phyloP scores from a whole-genome alignment of 2,888 invertebrate genomes.

The Spicauda simplicius region DNA sequence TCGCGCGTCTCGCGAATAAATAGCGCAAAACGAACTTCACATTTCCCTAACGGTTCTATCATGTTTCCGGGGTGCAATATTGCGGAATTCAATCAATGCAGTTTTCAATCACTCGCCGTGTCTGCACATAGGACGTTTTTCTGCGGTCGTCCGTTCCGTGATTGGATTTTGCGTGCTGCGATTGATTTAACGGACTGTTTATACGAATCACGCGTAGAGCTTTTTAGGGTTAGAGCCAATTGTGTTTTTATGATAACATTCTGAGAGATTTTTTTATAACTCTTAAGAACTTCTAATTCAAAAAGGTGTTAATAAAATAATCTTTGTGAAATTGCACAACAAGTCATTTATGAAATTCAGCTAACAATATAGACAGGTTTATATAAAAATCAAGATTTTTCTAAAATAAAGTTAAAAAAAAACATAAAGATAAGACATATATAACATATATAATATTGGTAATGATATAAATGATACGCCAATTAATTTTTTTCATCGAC shows the following conservation, averaged over 20 bases:
- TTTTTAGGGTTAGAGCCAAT: neutral
- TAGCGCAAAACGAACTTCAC: neutral
- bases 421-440: no score
- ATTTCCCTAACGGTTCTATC: constrained; percentile 22
- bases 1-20: neutral
- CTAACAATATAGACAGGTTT: no score
- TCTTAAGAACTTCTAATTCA: no score
- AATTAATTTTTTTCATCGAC: neutral
- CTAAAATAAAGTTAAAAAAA: no score
- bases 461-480: no score
- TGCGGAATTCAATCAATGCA: constrained; percentile 18
- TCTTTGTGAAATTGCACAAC: no score
- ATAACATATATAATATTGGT: no score
- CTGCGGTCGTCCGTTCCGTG: neutral
- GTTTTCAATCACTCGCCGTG: constrained; percentile 12
- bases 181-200: neutral
- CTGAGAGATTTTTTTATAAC: no score
- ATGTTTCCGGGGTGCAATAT: constrained; percentile 24
- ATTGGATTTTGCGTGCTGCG: constrained; percentile 10
- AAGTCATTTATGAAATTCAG: no score
- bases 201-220: neutral
- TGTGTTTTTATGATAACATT: no score
- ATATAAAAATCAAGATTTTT: no score
- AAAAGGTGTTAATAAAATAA: no score
- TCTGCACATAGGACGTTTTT: constrained; percentile 7